Percentiles rank a stretch among this genome's conserved stretches.
These are phyloP conservation scores for Caenorhabditis brenneri DNA, from an alignment of 1,140 invertebrate genomes.

Conservation along the genomic window DNA sequence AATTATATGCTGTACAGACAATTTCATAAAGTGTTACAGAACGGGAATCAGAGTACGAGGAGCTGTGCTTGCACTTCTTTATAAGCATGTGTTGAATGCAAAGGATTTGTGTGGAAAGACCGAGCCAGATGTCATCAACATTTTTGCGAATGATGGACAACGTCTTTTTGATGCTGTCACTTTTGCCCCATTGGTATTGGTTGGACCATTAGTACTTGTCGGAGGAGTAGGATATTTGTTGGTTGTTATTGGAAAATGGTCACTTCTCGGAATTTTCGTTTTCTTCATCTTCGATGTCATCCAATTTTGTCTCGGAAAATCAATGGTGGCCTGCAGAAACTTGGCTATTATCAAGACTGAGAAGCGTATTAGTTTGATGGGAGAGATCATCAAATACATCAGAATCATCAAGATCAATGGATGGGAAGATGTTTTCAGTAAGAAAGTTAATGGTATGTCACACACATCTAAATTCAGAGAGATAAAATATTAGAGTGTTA, in stretches of 20 bases:
- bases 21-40: slow-evolving; percentile 57
- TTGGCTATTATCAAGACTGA: slow-evolving; percentile 72
- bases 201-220: slow-evolving; percentile 76
- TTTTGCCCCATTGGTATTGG: slow-evolving; percentile 76
- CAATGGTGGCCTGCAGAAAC: slow-evolving; percentile 71
- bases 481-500: no score
- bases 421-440: slow-evolving; percentile 83
- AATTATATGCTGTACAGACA: background rate
- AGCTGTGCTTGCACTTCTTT: slow-evolving; percentile 76
- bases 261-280: slow-evolving; percentile 76
- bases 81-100: slow-evolving; percentile 76
- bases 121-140: slow-evolving; percentile 78
- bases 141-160: slow-evolving; percentile 78
- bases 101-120: slow-evolving; percentile 75
- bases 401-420: slow-evolving; percentile 87
- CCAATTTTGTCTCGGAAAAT: slow-evolving; percentile 73
- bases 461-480: no score
- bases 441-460: slow-evolving; percentile 73
- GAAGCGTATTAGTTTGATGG: slow-evolving; percentile 72
- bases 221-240: slow-evolving; percentile 76
- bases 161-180: slow-evolving; percentile 77
- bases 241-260: slow-evolving; percentile 76
- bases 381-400: slow-evolving; percentile 75
- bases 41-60: slow-evolving; percentile 76
- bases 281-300: slow-evolving; percentile 78